Conservation (phyloP, 2,888 invertebrate species). For the Pantelozetes paolii region DNA sequence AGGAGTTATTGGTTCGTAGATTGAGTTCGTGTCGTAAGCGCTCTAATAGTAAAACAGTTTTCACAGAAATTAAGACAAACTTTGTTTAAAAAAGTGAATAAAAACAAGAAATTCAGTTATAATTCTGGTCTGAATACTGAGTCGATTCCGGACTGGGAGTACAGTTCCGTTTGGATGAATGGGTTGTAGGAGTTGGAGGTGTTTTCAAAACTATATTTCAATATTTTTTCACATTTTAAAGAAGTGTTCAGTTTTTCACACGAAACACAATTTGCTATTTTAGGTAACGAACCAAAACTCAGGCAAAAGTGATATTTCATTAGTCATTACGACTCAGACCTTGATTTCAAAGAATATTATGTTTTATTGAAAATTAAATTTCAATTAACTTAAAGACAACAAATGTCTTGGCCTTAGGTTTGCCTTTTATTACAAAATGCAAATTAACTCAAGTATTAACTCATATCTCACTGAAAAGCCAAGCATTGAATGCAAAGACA, state of each 20-base stretch:
- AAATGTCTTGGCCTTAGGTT: neutral
- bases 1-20: conserved; percentile 88
- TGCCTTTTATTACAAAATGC: conserved; percentile 9
- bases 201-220: neutral
- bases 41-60: conserved; percentile 23
- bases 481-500: neutral
- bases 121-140: neutral
- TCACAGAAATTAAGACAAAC: neutral
- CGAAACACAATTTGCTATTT: conserved; percentile 18
- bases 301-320: conserved; percentile 18
- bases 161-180: neutral
- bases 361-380: neutral
- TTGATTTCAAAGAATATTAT: conserved; percentile 10
- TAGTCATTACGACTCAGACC: conserved; percentile 17
- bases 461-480: neutral
- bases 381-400: too few relatives aligned
- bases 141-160: conserved; percentile 1
- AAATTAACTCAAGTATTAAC: neutral
- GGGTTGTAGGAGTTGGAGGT: neutral
- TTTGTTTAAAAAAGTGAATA: neutral
- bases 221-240: neutral
- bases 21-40: conserved; percentile 69
- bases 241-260: conserved; percentile 9
- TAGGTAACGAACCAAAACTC: conserved; percentile 28
- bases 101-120: neutral